phyloP scores from a whole-genome alignment of 2,797 vertebrate species.

The Schizothorax lantsangensis region DNA sequence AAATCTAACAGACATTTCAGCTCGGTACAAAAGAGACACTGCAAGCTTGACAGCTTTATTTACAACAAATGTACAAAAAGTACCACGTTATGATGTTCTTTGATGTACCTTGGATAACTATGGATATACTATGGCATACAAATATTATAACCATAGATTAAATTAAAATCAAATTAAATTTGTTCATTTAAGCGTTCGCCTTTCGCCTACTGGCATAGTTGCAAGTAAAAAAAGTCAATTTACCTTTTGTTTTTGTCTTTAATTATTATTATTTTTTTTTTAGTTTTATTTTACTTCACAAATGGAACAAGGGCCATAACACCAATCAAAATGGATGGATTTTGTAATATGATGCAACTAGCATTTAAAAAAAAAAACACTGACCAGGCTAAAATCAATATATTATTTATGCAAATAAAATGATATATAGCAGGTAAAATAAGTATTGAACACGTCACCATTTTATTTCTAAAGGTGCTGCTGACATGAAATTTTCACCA shows the following conservation, averaged over 20 bases:
- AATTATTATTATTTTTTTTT: no score
- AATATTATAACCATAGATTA: background rate
- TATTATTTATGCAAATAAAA: background rate
- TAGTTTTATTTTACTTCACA: conserved; percentile 5
- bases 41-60: background rate
- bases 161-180: background rate
- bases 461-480: no score
- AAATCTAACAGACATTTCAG: background rate
- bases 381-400: background rate
- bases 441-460: no score
- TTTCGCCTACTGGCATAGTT: background rate
- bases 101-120: background rate
- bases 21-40: background rate
- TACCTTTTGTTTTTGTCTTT: background rate
- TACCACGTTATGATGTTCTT: background rate
- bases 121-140: background rate
- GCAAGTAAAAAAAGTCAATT: background rate
- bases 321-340: background rate
- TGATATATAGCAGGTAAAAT: no score
- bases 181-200: background rate
- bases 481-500: no score
- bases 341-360: background rate
- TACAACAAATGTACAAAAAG: background rate
- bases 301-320: background rate
- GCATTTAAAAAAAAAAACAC: background rate